Evolutionary conservation across 2,113 vertebrate species (phyloP).

Genomic region (Syngnathus scovelli): DNA sequence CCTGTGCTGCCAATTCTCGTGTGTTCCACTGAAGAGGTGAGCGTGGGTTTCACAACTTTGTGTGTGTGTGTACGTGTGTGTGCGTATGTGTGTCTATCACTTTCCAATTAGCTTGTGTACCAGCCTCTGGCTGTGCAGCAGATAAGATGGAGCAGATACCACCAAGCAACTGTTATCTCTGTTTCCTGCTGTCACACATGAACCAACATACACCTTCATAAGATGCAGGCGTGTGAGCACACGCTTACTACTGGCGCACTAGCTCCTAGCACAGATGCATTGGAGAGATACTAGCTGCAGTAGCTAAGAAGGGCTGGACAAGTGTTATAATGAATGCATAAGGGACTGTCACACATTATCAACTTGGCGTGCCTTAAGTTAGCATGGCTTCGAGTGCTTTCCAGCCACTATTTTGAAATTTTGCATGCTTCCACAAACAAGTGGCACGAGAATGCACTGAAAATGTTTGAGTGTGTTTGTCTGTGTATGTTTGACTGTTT

Average conservation of each 20-base stretch:
- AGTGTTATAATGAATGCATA: slow-evolving; percentile 59
- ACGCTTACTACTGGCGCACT: slow-evolving; percentile 23
- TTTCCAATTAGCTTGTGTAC: slow-evolving; percentile 72
- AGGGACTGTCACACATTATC: slow-evolving; percentile 43
- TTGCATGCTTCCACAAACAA: slow-evolving; percentile 14
- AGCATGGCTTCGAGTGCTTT: slow-evolving; percentile 3
- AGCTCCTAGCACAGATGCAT: slow-evolving; percentile 39
- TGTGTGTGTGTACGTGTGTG: slow-evolving; percentile 10
- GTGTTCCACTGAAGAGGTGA: slow-evolving; percentile 43
- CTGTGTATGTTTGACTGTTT: slow-evolving; percentile 48
- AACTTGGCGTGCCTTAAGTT: slow-evolving; percentile 10
- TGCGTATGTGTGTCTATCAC: slow-evolving; percentile 44
- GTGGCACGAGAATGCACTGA: slow-evolving; percentile 11
- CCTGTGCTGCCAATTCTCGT: slow-evolving; percentile 46
- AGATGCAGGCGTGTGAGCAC: slow-evolving; percentile 16
- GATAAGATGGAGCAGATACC: slow-evolving; percentile 69
- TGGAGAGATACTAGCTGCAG: slow-evolving; percentile 37
- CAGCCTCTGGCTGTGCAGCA: slow-evolving; percentile 65
- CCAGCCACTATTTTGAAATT: slow-evolving; percentile 7
- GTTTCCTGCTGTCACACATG: slow-evolving; percentile 62
- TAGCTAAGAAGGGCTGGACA: slow-evolving; percentile 45
- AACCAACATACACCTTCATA: slow-evolving; percentile 23
- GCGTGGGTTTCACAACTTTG: slow-evolving; percentile 46
- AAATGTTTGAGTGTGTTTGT: slow-evolving; percentile 21
- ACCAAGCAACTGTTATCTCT: slow-evolving; percentile 61